A percentile compares a stretch with the other conserved stretches of the same genome.
Conservation (phyloP, 2,888 invertebrate species). For the Acanthosoma haemorrhoidale region DNA sequence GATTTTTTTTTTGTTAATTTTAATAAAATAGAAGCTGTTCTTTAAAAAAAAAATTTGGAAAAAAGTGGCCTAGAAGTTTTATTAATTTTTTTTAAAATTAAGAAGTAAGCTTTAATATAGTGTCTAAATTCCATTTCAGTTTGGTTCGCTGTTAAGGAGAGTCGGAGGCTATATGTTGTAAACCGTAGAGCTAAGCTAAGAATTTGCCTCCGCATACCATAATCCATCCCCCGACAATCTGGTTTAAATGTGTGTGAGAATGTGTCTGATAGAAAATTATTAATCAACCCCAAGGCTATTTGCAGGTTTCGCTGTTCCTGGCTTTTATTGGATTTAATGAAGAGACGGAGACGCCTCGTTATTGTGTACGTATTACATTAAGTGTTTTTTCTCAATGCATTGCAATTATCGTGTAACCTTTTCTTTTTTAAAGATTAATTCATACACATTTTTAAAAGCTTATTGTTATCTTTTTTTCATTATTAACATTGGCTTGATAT, state of each 20-base stretch:
- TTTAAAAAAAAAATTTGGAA: background rate
- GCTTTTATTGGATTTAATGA: conserved; percentile 40
- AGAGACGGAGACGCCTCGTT: conserved; percentile 42
- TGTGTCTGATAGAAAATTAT: conserved; percentile 49
- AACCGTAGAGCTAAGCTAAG: background rate
- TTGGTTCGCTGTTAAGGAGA: conserved; percentile 17
- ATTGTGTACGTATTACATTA: conserved; percentile 51
- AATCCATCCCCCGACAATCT: background rate
- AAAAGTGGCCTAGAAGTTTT: background rate
- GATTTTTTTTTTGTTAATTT: too few relatives aligned
- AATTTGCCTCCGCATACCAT: conserved; percentile 13
- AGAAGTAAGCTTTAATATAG: conserved; percentile 35
- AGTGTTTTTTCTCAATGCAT: conserved; percentile 33
- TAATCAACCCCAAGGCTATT: conserved; percentile 57
- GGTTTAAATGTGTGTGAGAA: conserved; percentile 33
- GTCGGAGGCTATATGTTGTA: conserved; percentile 22
- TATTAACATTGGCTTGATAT: too few relatives aligned
- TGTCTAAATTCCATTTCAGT: conserved; percentile 31
- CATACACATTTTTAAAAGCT: too few relatives aligned
- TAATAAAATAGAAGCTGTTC: too few relatives aligned
- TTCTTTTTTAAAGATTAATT: background rate
- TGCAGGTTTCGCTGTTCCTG: conserved; percentile 49
- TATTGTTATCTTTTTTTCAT: too few relatives aligned
- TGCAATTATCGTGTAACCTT: conserved; percentile 31
- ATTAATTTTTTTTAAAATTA: conserved; percentile 13